phyloP scores from a whole-genome alignment of 2,888 invertebrate genomes.

The Allophyes oxyacanthae region DNA sequence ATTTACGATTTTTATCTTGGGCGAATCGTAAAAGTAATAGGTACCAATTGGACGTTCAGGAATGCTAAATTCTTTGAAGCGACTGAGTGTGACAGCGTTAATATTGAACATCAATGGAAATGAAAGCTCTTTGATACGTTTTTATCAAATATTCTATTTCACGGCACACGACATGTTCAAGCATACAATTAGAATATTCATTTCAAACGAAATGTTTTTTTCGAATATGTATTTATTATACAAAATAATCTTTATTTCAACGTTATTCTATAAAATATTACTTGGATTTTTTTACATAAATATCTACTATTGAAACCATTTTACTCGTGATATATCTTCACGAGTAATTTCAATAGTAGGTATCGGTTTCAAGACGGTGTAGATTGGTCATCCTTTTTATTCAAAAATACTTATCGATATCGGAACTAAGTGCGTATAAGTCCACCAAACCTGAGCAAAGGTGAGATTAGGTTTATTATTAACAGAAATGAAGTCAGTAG shows the following conservation, averaged over 20 bases:
- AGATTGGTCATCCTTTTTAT: too few relatives aligned
- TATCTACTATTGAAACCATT: too few relatives aligned
- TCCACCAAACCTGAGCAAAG: too few relatives aligned
- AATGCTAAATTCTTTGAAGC: constrained; percentile 50
- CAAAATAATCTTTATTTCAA: constrained; percentile 5
- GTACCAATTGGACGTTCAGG: constrained; percentile 49
- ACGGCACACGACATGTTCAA: constrained; percentile 10
- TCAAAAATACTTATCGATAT: too few relatives aligned
- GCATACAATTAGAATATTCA: constrained; percentile 23
- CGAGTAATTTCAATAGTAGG: too few relatives aligned
- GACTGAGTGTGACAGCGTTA: constrained; percentile 37
- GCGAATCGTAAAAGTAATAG: constrained; percentile 55
- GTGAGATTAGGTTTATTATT: too few relatives aligned
- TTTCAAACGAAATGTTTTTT: background rate
- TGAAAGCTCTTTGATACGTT: constrained; percentile 36
- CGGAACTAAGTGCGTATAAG: too few relatives aligned
- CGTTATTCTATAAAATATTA: background rate
- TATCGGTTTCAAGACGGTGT: too few relatives aligned
- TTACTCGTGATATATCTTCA: too few relatives aligned
- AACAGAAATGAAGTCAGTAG: too few relatives aligned
- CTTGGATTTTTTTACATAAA: background rate
- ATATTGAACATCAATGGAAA: constrained; percentile 44
- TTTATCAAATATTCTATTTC: constrained; percentile 29
- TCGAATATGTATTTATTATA: too few relatives aligned
- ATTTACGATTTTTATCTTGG: constrained; percentile 55